Conservation (phyloP, 2,113 vertebrate species). For the Alosa alosa region DNA sequence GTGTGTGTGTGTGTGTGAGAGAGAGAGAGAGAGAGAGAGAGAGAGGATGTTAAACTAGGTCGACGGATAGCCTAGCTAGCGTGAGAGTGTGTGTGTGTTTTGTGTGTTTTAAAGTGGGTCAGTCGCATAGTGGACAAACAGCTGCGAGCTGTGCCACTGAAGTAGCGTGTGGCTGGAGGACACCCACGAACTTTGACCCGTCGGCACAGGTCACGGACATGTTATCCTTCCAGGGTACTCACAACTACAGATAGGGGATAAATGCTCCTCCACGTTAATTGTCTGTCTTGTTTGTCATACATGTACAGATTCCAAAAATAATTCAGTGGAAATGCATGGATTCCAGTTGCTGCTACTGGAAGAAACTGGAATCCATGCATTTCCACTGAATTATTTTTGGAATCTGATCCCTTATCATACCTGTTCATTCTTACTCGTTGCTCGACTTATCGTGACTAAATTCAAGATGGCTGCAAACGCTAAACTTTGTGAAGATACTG, state of each 20-base stretch:
- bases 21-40: background rate
- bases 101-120: background rate
- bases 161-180: background rate
- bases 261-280: background rate
- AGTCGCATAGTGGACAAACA: background rate
- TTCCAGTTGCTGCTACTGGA: no score
- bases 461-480: no score
- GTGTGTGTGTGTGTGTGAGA: background rate
- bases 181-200: background rate
- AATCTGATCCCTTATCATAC: no score
- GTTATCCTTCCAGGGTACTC: no score
- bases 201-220: background rate
- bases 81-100: background rate
- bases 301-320: no score
- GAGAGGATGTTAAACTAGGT: slow-evolving; percentile 14
- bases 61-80: background rate
- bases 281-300: background rate
- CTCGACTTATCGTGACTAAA: no score
- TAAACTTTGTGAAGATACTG: no score
- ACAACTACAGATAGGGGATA: no score
- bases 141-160: background rate
- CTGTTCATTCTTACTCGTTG: no score
- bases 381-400: no score
- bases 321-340: no score
- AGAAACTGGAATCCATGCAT: no score